phyloP scores from a whole-genome alignment of 2,113 vertebrate genomes.

The Centrocercus urophasianus region DNA sequence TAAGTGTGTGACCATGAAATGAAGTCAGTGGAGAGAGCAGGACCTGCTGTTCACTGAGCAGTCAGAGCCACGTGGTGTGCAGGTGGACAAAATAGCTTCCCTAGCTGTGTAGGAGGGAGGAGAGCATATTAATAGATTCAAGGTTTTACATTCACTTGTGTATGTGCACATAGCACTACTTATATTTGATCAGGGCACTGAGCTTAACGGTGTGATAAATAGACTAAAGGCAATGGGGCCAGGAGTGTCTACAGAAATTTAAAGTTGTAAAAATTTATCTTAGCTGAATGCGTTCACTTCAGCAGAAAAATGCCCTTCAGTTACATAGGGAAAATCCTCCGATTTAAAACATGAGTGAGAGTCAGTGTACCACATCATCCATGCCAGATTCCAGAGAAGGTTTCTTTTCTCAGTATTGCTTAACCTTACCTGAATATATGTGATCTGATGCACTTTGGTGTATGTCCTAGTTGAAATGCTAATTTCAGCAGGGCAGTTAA shows the following conservation, averaged over 20 bases:
- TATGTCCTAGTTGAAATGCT: not conserved
- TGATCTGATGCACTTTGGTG: not conserved
- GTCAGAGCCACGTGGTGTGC: conserved; percentile 14
- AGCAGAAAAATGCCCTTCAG: not conserved
- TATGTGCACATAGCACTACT: not conserved
- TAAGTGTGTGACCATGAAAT: not conserved
- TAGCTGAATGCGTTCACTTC: not conserved
- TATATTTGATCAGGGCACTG: not conserved
- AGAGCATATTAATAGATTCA: not conserved
- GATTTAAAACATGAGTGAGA: not conserved
- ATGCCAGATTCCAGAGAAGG: not conserved
- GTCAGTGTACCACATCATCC: not conserved
- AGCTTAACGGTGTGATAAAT: not conserved
- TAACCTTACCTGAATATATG: not conserved
- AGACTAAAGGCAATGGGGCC: not conserved
- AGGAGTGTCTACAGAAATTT: not conserved
- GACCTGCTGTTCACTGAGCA: not conserved
- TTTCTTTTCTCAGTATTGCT: not conserved
- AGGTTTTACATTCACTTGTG: not conserved
- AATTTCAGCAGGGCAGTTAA: not conserved
- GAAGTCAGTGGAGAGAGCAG: not conserved
- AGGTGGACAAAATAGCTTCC: not conserved
- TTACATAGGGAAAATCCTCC: not conserved
- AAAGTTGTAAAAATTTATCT: not conserved
- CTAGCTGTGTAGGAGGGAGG: not conserved